Conservation (phyloP, 2,797 vertebrate species). For the Sciaenops ocellatus region DNA sequence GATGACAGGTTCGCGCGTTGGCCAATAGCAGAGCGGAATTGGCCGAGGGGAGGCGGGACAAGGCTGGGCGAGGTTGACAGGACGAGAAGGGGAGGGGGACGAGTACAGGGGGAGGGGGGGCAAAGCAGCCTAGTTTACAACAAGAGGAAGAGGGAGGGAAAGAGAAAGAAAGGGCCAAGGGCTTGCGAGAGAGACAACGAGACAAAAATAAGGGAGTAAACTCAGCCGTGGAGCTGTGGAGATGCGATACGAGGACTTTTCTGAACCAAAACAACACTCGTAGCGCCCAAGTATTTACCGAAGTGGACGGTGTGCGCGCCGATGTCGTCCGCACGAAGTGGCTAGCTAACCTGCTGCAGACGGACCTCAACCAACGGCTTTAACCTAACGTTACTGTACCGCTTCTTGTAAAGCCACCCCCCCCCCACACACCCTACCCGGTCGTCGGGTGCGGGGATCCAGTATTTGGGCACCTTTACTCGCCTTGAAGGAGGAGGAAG, state of each 20-base stretch:
- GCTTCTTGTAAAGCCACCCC: constrained; percentile 34
- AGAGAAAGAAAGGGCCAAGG: constrained; percentile 78
- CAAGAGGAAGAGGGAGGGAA: constrained; percentile 87
- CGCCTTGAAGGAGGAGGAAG: constrained; percentile 22
- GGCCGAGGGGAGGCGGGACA: constrained; percentile 72
- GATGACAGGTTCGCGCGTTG: constrained; percentile 59
- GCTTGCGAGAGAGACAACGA: constrained; percentile 58
- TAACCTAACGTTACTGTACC: constrained; percentile 41
- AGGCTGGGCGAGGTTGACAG: constrained; percentile 89
- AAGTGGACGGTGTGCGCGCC: constrained; percentile 65
- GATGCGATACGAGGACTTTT: constrained; percentile 72
- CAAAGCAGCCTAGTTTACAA: constrained; percentile 85
- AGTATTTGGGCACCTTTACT: constrained; percentile 63
- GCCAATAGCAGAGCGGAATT: constrained; percentile 73
- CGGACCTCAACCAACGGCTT: constrained; percentile 60
- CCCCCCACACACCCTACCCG: too few relatives aligned
- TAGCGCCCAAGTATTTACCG: constrained; percentile 40
- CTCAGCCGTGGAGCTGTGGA: constrained; percentile 65
- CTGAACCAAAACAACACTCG: constrained; percentile 44
- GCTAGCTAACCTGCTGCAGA: constrained; percentile 82
- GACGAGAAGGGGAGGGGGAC: constrained; percentile 77
- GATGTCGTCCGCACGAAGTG: constrained; percentile 72
- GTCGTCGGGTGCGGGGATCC: constrained; percentile 32
- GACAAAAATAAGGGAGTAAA: constrained; percentile 76
- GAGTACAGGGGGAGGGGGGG: constrained; percentile 63